These are phyloP conservation scores for Myotis daubentonii DNA, from an alignment of 2,797 vertebrate species.

Conservation along the genomic window DNA sequence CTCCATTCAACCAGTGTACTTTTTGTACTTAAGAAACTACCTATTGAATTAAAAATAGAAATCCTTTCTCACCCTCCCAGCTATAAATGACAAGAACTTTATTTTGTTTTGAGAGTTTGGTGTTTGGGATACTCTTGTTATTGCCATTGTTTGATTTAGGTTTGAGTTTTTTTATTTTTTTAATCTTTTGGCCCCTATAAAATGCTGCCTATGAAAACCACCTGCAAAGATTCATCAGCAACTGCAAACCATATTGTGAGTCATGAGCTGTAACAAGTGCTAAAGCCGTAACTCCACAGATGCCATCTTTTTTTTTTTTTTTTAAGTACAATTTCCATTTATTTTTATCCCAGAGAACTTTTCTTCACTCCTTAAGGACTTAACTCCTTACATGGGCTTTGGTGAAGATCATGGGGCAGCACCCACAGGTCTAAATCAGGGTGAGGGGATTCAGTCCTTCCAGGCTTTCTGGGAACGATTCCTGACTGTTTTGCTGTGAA, in stretches of 20 bases:
- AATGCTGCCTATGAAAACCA: not conserved
- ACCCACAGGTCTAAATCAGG: too few relatives aligned
- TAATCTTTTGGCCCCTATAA: slow-evolving; percentile 14
- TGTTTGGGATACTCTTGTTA: not conserved
- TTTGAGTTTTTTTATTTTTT: not conserved
- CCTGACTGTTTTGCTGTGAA: too few relatives aligned
- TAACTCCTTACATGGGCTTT: too few relatives aligned
- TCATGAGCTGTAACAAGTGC: not conserved
- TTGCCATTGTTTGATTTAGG: slow-evolving; percentile 4
- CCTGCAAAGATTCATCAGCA: not conserved
- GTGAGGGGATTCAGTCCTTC: too few relatives aligned
- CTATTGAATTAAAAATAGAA: not conserved
- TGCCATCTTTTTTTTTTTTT: not conserved
- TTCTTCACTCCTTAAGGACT: too few relatives aligned
- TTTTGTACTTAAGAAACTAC: not conserved
- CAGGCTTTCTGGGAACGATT: too few relatives aligned
- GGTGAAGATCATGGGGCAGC: too few relatives aligned
- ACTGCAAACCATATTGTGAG: not conserved
- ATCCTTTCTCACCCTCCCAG: not conserved
- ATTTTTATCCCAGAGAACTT: too few relatives aligned
- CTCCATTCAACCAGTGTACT: not conserved
- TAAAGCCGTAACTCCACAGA: not conserved
- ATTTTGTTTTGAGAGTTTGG: slow-evolving; percentile 33
- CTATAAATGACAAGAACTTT: slow-evolving; percentile 2
- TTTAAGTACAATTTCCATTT: too few relatives aligned